Percentiles rank a stretch among this genome's conserved stretches.
These are phyloP conservation scores for Crenuchus spilurus DNA, from an alignment of 2,797 vertebrate species.

Conservation along the genomic window DNA sequence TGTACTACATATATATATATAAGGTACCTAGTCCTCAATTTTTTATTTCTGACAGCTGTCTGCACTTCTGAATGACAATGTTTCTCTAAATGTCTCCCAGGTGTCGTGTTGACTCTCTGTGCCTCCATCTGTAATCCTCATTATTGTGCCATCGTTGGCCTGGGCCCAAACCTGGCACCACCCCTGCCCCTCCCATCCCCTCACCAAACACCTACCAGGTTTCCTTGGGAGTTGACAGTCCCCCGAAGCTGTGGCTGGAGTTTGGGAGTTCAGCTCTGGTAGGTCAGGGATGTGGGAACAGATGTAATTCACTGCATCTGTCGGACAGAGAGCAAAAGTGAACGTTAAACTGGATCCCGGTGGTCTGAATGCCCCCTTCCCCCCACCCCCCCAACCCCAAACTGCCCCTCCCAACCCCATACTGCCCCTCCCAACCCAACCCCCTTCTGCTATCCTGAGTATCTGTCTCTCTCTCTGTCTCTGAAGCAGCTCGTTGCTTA, in stretches of 20 bases:
- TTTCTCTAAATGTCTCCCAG: slow-evolving; percentile 20
- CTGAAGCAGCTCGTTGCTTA: slow-evolving; percentile 70
- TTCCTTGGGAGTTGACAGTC: slow-evolving; percentile 81
- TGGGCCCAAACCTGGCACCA: slow-evolving; percentile 61
- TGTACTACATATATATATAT: too few relatives aligned
- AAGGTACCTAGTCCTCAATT: background rate
- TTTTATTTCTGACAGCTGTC: background rate
- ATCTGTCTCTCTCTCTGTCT: slow-evolving; percentile 23
- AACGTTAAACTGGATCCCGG: slow-evolving; percentile 63
- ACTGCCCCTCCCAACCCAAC: slow-evolving; percentile 24
- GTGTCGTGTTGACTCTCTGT: background rate
- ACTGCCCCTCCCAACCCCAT: background rate
- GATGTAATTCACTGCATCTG: slow-evolving; percentile 71
- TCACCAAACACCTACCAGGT: slow-evolving; percentile 85
- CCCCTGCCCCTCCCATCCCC: slow-evolving; percentile 34
- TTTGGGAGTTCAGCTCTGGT: slow-evolving; percentile 79
- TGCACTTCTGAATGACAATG: background rate
- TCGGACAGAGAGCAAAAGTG: slow-evolving; percentile 66
- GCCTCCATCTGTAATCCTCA: slow-evolving; percentile 56
- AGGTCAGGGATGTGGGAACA: slow-evolving; percentile 82
- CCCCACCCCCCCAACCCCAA: background rate
- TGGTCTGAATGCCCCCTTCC: slow-evolving; percentile 3
- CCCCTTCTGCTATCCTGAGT: slow-evolving; percentile 26
- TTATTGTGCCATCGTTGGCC: slow-evolving; percentile 57
- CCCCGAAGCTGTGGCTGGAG: slow-evolving; percentile 75